Evolutionary conservation across 2,888 invertebrate genomes (phyloP), one percentile per base, ranked within the genome.

Genomic region (Heliothis peltigera): DNA sequence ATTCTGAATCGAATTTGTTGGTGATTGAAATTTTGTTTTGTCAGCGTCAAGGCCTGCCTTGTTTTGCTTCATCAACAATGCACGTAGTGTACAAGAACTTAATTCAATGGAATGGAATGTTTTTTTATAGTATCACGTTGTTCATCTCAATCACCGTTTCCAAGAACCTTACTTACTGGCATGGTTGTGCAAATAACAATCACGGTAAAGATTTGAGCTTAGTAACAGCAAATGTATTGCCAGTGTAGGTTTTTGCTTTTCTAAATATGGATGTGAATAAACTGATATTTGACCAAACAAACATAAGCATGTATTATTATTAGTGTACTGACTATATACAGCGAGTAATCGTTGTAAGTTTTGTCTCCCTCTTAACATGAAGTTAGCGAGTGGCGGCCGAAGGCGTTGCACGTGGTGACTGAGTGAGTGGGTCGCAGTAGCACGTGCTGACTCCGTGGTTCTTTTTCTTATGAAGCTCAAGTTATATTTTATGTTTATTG

Each of bases 401-500:
- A 43, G 60, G 44, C 68, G 57, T 52, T 79, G 72, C 86, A 90
- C 90, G 89, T 86, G 87, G 77, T 83, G 77, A 64, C 81, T 77
- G 87, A 86, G 84, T 89, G 88, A 86, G 84, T 89, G 88, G 72
- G 69, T 70, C 75, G 59, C 44, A 62, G 59, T 64, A 55, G 77
- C 90, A 90, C 89, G 91, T 88, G 87, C 79, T 77, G 62, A 62
- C 70, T 75, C 84, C 89, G 88, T 92, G 91, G 80, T 85, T 77
- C 55, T 78, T 80, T 73, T 77, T 86, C 84, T 70, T 71, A 80
- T 85, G 69, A 61, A 71, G 69, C 58, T 69, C 62, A 66, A 74
- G 63, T 73, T 72, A 64, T 79, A 69, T 77, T 75, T 70, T 77
- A 76, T 75, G 75, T 80, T 64, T 73, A 73, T 64, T 76, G 76